phyloP scores from a whole-genome alignment of 2,888 invertebrate species.

The Tiliacea citrago region DNA sequence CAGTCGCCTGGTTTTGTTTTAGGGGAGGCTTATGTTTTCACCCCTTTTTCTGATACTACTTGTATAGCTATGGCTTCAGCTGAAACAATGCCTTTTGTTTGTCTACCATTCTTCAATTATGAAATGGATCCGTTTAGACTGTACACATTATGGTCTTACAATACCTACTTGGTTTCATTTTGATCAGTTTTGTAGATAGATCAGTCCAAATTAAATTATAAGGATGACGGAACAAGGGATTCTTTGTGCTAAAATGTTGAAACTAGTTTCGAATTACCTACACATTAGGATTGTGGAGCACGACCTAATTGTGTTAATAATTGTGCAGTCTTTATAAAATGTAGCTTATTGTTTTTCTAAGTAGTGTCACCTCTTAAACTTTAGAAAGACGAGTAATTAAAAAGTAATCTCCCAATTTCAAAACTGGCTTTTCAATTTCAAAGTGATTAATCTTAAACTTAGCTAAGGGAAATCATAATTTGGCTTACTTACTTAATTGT shows the following conservation, averaged over 20 bases:
- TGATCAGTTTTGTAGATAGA: slow-evolving; percentile 10
- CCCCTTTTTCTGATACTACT: slow-evolving; percentile 61
- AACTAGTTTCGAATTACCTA: neutral
- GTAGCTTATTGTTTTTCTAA: neutral
- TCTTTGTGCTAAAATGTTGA: neutral
- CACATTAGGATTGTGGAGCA: slow-evolving; percentile 9
- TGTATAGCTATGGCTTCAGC: slow-evolving; percentile 51
- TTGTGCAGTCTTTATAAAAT: neutral
- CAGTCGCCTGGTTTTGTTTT: slow-evolving; percentile 50
- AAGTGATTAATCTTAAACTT: slow-evolving; percentile 63
- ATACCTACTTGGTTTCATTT: neutral
- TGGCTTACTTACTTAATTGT: slow-evolving; percentile 61
- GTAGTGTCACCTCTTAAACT: neutral
- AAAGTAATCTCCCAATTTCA: slow-evolving; percentile 40
- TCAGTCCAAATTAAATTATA: slow-evolving; percentile 6
- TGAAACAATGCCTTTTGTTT: slow-evolving; percentile 74
- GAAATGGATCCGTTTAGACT: slow-evolving; percentile 60
- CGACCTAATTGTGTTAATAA: neutral
- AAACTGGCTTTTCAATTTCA: slow-evolving; percentile 32
- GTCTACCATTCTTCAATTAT: slow-evolving; percentile 69
- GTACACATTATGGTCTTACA: slow-evolving; percentile 23
- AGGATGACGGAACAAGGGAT: neutral
- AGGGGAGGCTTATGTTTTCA: slow-evolving; percentile 57
- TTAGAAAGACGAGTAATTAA: slow-evolving; percentile 33
- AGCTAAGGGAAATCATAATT: slow-evolving; percentile 61